phyloP scores from a whole-genome alignment of 2,797 vertebrate species.

The Sebastes trivittatus region DNA sequence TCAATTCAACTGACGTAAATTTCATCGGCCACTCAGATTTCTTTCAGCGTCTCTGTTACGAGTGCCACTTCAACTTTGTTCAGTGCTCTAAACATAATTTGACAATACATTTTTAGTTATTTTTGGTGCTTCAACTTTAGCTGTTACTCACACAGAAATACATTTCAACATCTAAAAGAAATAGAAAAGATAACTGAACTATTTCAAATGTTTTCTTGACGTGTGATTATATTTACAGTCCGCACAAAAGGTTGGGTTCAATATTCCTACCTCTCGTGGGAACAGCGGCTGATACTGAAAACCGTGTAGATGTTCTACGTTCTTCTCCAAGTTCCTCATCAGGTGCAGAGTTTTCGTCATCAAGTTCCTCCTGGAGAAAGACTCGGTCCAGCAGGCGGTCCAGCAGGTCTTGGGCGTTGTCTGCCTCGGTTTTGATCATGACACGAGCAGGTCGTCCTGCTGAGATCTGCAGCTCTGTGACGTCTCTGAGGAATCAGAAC shows the following conservation, averaged over 20 bases:
- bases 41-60: background rate
- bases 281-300: background rate
- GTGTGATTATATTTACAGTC: background rate
- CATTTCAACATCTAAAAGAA: background rate
- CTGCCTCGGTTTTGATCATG: slow-evolving; percentile 37
- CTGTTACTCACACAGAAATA: background rate
- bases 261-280: background rate
- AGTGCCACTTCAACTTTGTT: background rate
- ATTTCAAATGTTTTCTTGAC: background rate
- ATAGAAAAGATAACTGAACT: background rate
- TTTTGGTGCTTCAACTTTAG: background rate
- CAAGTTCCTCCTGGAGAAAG: background rate
- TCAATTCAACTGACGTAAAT: background rate
- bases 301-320: background rate
- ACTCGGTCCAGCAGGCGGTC: slow-evolving; percentile 41
- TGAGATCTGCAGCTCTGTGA: slow-evolving; percentile 35
- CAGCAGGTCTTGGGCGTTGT: slow-evolving; percentile 9
- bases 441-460: background rate
- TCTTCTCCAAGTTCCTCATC: background rate
- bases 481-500: slow-evolving; percentile 19
- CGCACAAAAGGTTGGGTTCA: background rate
- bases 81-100: background rate
- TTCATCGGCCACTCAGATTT: background rate
- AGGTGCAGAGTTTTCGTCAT: background rate
- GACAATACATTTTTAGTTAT: background rate